phyloP scores from a whole-genome alignment of 2,888 invertebrate species.

The Adelognathus sp. region DNA sequence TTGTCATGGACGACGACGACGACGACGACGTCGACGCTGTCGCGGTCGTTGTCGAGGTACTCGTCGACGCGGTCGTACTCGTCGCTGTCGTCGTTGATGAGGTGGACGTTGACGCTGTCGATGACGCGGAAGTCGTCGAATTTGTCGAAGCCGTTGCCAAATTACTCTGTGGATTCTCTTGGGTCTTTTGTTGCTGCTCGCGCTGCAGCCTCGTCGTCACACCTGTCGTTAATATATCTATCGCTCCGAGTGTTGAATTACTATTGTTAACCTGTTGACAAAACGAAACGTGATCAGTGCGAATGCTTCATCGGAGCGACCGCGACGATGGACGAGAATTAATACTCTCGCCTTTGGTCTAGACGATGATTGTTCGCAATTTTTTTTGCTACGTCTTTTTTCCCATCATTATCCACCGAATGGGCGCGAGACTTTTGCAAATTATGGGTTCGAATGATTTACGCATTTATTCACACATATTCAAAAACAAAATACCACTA shows the following conservation, averaged over 20 bases:
- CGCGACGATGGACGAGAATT: conserved; percentile 78
- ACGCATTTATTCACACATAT: too few species aligned
- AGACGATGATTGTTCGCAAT: background rate
- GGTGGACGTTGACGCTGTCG: conserved; percentile 70
- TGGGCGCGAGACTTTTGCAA: too few species aligned
- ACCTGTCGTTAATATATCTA: conserved; percentile 88
- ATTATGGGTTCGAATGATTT: too few species aligned
- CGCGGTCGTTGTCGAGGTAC: conserved; percentile 67
- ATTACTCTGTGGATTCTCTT: conserved; percentile 80
- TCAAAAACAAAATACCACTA: too few species aligned
- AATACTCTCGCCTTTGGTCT: conserved; percentile 6
- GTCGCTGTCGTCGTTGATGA: conserved; percentile 69
- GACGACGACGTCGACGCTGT: conserved; percentile 75
- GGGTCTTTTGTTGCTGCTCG: conserved; percentile 88
- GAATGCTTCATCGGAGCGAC: conserved; percentile 74
- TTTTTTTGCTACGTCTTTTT: background rate
- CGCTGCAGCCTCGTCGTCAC: conserved; percentile 93
- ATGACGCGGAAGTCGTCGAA: conserved; percentile 65
- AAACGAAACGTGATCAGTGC: too few species aligned
- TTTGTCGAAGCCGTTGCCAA: conserved; percentile 69
- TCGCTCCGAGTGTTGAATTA: conserved; percentile 77
- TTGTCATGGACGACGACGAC: conserved; percentile 64
- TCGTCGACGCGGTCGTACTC: conserved; percentile 68
- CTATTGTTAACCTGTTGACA: conserved; percentile 79
- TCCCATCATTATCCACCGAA: background rate